Percentiles rank a stretch among this genome's conserved stretches.
Evolutionary conservation across 2,113 vertebrate genomes (phyloP).

Genomic region (Mastomys coucha): DNA sequence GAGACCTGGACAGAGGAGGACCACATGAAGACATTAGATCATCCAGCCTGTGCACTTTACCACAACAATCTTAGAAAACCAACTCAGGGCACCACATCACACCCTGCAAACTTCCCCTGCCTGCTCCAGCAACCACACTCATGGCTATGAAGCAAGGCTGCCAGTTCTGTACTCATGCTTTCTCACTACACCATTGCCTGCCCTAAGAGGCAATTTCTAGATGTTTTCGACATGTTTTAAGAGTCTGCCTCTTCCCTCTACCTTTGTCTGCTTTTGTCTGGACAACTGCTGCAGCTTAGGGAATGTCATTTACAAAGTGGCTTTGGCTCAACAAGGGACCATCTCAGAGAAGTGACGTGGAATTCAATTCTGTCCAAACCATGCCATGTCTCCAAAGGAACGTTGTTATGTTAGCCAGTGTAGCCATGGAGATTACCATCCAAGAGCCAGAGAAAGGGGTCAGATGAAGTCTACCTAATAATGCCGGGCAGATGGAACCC

Average conservation of each 20-base stretch:
- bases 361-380: neutral
- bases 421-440: neutral
- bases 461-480: neutral
- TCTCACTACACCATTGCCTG: neutral
- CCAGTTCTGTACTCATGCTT: neutral
- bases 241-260: neutral
- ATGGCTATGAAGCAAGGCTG: neutral
- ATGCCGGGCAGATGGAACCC: neutral
- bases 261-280: neutral
- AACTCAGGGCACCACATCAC: neutral
- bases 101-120: neutral
- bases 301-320: neutral
- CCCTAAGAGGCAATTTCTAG: neutral
- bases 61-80: neutral
- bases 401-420: neutral
- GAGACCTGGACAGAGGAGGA: neutral
- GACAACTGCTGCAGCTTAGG: neutral
- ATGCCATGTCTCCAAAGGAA: neutral
- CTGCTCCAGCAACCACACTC: neutral
- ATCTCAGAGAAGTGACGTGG: neutral
- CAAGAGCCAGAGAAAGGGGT: neutral
- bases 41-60: neutral
- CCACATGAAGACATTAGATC: neutral
- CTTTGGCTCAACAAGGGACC: neutral
- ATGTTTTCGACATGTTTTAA: neutral